Percentiles rank a stretch among this genome's conserved stretches.
Evolutionary conservation across 1,140 invertebrate species (phyloP).

Genomic region (Agraylea sexmaculata): DNA sequence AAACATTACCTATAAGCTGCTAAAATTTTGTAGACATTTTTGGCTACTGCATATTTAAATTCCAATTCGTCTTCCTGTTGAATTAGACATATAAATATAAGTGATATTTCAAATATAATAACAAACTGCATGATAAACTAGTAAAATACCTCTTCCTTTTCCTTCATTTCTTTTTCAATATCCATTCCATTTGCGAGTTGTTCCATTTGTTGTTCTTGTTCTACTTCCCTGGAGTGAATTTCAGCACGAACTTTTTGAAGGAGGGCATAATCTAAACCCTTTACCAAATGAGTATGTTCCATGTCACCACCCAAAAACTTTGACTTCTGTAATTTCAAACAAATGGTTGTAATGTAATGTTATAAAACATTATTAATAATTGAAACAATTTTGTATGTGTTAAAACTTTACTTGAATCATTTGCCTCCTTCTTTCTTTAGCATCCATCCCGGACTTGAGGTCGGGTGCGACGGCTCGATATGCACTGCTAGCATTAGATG

Average conservation of each 20-base stretch:
- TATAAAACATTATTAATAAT: conserved; percentile 3
- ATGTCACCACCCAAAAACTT: conserved; percentile 99
- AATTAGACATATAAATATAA: too few species aligned
- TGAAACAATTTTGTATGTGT: conserved; percentile 1
- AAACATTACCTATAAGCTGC: conserved; percentile 41
- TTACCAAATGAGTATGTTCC: conserved; percentile 99
- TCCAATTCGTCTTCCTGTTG: conserved; percentile 60
- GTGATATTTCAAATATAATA: too few species aligned
- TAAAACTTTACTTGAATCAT: conserved; percentile 65
- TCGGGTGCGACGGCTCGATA: conserved; percentile 92
- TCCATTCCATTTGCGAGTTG: conserved; percentile 47
- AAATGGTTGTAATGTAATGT: neutral
- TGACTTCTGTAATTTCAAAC: conserved; percentile 68
- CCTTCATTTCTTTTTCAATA: conserved; percentile 43
- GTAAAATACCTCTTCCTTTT: conserved; percentile 39
- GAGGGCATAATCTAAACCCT: conserved; percentile 98
- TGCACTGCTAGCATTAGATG: conserved; percentile 75
- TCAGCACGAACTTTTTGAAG: conserved; percentile 89
- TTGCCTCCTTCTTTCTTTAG: conserved; percentile 87
- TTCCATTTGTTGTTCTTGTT: conserved; percentile 78
- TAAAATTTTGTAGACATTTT: conserved; percentile 61
- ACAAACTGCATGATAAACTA: conserved; percentile 6
- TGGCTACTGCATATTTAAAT: conserved; percentile 68
- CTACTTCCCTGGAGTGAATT: conserved; percentile 66
- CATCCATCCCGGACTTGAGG: conserved; percentile 84